Evolutionary conservation across 2,888 invertebrate species (phyloP).

Genomic region (Meliscaeva auricollis): DNA sequence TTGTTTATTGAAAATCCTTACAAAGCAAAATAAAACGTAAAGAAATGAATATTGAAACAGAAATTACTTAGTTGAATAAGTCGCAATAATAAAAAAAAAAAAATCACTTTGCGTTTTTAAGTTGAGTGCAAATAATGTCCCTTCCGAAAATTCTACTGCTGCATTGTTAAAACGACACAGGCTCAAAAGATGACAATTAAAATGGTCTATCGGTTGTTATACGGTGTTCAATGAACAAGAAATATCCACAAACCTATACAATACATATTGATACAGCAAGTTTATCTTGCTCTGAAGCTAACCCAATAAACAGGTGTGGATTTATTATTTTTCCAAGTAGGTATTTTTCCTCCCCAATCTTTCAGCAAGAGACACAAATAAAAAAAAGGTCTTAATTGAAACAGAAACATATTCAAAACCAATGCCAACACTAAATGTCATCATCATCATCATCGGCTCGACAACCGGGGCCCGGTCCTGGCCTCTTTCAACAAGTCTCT

Average conservation of each 20-base stretch:
- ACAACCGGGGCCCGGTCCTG: too few species aligned
- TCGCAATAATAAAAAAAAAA: constrained; percentile 50
- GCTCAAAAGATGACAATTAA: constrained; percentile 67
- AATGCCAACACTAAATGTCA: too few species aligned
- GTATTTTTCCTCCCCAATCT: too few species aligned
- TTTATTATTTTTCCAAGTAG: neutral
- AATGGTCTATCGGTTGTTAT: constrained; percentile 50
- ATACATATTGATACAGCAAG: too few species aligned
- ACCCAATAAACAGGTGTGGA: neutral
- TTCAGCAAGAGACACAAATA: too few species aligned
- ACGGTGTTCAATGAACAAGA: constrained; percentile 13
- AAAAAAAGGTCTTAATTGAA: too few species aligned
- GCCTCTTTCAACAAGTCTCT: too few species aligned
- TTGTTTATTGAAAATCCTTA: too few species aligned
- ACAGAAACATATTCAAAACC: too few species aligned
- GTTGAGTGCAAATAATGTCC: constrained; percentile 63
- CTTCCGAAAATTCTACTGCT: constrained; percentile 11
- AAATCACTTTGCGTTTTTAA: constrained; percentile 35
- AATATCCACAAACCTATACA: constrained; percentile 7
- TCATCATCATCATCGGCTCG: too few species aligned
- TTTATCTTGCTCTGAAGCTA: neutral
- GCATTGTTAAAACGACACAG: constrained; percentile 72
- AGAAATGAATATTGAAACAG: constrained; percentile 23
- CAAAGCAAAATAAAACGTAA: neutral
- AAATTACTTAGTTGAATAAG: constrained; percentile 53